Percentiles rank a stretch among this genome's conserved stretches.
These are phyloP conservation scores for Ceratina australensis DNA, from an alignment of 1,140 invertebrate species.

Conservation along the genomic window DNA sequence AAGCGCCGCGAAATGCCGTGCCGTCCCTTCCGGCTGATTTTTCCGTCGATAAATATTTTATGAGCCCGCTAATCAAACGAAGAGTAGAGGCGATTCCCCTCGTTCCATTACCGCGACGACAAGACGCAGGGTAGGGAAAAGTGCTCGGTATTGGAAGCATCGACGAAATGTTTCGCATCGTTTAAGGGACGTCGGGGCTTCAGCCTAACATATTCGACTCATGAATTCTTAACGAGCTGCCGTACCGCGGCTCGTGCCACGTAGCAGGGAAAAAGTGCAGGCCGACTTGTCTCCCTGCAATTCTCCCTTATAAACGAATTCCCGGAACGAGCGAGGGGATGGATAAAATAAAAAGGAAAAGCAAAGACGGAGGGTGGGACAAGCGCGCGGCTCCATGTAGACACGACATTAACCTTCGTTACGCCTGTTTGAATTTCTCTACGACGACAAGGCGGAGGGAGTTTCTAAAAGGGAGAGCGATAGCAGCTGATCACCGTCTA, in stretches of 20 bases:
- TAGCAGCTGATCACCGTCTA: slow-evolving; percentile 38
- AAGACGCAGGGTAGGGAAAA: not conserved
- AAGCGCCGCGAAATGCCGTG: slow-evolving; percentile 1
- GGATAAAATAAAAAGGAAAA: not conserved
- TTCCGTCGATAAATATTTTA: slow-evolving; percentile 42
- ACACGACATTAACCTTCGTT: slow-evolving; percentile 67
- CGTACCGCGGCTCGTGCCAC: not conserved
- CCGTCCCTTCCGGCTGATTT: not conserved
- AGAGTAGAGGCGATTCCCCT: not conserved
- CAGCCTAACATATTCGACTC: slow-evolving; percentile 27
- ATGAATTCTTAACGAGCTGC: slow-evolving; percentile 43
- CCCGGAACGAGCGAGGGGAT: slow-evolving; percentile 1
- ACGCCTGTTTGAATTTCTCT: slow-evolving; percentile 63
- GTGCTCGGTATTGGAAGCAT: not conserved
- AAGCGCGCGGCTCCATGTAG: slow-evolving; percentile 12
- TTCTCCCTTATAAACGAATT: slow-evolving; percentile 32
- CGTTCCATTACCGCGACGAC: too few relatives aligned
- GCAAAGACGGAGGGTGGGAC: not conserved
- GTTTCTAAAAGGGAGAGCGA: slow-evolving; percentile 26
- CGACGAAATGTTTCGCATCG: slow-evolving; percentile 12
- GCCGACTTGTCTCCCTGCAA: not conserved
- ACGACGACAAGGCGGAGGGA: not conserved
- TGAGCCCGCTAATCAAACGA: slow-evolving; percentile 43
- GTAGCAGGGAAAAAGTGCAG: not conserved
- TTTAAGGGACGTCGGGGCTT: slow-evolving; percentile 10